Conservation (phyloP, 2,888 invertebrate genomes). For the Linnaemya tessellans region DNA sequence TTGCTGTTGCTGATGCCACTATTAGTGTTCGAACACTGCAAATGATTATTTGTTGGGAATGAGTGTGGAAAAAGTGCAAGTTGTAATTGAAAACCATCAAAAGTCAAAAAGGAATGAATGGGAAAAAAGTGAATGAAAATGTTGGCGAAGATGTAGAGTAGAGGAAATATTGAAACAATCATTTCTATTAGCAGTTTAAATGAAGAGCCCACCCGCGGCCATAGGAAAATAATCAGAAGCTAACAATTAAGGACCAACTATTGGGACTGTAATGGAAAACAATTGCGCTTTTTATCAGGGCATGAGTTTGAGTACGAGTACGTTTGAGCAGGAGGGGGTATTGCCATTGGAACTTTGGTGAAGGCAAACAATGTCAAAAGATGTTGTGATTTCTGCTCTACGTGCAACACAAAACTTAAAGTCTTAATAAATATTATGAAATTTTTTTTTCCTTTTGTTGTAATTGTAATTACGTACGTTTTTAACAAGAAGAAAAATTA, state of each 20-base stretch:
- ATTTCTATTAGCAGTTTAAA: constrained; percentile 59
- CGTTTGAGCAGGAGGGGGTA: constrained; percentile 19
- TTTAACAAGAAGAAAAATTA: constrained; percentile 9
- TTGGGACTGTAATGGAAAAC: constrained; percentile 50
- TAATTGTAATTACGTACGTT: neutral
- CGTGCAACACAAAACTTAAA: constrained; percentile 41
- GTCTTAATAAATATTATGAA: constrained; percentile 54
- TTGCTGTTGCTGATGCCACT: constrained; percentile 28
- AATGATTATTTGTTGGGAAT: constrained; percentile 53
- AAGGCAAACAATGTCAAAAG: constrained; percentile 48
- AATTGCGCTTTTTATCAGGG: constrained; percentile 51
- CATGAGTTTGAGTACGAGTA: constrained; percentile 2
- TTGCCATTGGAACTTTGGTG: neutral
- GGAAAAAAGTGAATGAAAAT: constrained; percentile 22
- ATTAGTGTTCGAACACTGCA: constrained; percentile 32
- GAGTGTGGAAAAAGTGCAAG: constrained; percentile 53
- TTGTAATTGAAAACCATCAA: constrained; percentile 71
- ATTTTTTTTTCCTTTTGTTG: constrained; percentile 39
- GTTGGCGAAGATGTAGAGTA: constrained; percentile 13
- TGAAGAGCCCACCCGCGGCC: constrained; percentile 56
- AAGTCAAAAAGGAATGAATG: constrained; percentile 52
- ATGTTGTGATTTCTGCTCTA: constrained; percentile 56
- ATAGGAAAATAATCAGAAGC: constrained; percentile 43
- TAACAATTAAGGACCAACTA: constrained; percentile 33
- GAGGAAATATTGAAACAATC: constrained; percentile 41